Percentiles rank a stretch among this genome's conserved stretches.
Evolutionary conservation across 2,113 vertebrate species (phyloP).

Genomic region (Barnardius zonarius): DNA sequence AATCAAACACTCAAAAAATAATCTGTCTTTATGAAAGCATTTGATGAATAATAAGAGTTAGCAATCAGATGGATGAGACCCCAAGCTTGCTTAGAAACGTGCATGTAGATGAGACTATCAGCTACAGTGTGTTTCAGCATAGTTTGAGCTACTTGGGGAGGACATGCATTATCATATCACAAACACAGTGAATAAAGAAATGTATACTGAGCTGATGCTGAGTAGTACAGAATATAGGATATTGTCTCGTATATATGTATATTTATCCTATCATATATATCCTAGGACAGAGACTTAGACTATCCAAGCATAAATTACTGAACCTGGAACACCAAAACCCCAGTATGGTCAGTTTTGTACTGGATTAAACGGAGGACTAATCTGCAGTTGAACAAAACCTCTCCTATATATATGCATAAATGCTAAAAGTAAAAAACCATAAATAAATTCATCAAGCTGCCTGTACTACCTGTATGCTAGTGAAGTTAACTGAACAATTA

Average conservation of each 20-base stretch:
- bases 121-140: background rate
- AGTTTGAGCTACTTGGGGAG: background rate
- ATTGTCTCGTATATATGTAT: background rate
- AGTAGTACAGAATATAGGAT: background rate
- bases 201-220: background rate
- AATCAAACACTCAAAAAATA: background rate
- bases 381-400: background rate
- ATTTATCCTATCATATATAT: background rate
- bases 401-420: background rate
- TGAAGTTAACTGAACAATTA: background rate
- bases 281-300: background rate
- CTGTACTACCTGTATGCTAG: background rate
- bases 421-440: background rate
- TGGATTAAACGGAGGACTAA: background rate
- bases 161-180: background rate
- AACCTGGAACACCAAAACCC: background rate
- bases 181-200: background rate
- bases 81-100: background rate
- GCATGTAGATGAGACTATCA: background rate
- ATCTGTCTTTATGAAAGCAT: background rate
- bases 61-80: background rate
- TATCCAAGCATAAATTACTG: background rate
- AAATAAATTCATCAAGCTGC: background rate
- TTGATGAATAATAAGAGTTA: background rate
- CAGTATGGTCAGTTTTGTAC: background rate